Percentiles rank a stretch among this genome's conserved stretches.
These are phyloP conservation scores for Epizoanthus stellaris DNA, from an alignment of 92 coral and sea anemone species.

Conservation along the genomic window DNA sequence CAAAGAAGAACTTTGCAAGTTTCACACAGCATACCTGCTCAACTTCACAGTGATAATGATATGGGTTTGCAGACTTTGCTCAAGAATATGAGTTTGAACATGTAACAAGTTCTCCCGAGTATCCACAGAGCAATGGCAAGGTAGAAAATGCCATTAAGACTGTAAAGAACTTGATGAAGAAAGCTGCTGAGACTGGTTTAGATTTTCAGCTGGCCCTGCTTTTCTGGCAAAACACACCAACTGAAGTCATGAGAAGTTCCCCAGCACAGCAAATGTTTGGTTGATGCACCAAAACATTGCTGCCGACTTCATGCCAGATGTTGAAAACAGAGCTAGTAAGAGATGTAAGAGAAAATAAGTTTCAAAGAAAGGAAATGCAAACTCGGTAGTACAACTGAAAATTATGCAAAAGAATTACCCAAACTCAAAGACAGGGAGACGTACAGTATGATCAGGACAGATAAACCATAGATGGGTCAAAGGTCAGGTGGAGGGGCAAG, in stretches of 20 bases:
- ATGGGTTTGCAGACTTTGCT: background rate
- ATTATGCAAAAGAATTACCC: slow-evolving; percentile 13
- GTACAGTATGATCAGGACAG: background rate
- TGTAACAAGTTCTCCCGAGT: background rate
- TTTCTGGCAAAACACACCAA: slow-evolving; percentile 36
- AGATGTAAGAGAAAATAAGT: background rate
- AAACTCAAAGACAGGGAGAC: background rate
- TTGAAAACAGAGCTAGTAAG: slow-evolving; percentile 43
- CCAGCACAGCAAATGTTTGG: slow-evolving; percentile 42
- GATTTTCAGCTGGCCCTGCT: slow-evolving; percentile 36
- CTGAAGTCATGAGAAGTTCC: slow-evolving; percentile 31
- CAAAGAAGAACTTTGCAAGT: background rate
- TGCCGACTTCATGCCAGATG: slow-evolving; percentile 31
- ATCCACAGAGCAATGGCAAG: background rate
- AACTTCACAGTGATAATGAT: background rate
- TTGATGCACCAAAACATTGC: slow-evolving; percentile 41
- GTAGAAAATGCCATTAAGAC: background rate
- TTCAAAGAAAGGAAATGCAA: too few relatives aligned
- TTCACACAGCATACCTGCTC: background rate
- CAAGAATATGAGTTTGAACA: background rate
- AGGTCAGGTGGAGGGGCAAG: too few relatives aligned
- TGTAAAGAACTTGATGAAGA: background rate
- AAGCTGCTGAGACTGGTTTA: background rate
- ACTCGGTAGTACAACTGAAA: slow-evolving; percentile 10
- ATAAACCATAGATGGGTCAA: background rate